A percentile compares a stretch with the other conserved stretches of the same genome.
phyloP scores from a whole-genome alignment of 2,113 vertebrate genomes.

The Pachyramphus minor region DNA sequence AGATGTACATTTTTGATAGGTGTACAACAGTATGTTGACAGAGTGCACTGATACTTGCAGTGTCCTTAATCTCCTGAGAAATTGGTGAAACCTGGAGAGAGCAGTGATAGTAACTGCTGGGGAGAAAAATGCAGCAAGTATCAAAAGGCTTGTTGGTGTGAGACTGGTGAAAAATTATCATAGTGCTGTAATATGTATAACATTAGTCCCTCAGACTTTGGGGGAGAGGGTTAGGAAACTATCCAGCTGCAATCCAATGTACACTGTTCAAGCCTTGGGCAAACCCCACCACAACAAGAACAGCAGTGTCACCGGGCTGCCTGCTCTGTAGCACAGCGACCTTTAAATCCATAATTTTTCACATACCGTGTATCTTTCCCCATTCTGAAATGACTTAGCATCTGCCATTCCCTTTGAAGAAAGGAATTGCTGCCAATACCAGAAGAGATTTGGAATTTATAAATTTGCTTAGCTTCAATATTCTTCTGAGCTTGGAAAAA shows the following conservation, averaged over 20 bases:
- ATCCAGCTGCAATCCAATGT: neutral
- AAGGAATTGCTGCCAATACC: neutral
- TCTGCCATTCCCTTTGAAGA: neutral
- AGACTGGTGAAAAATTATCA: neutral
- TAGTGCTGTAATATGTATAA: neutral
- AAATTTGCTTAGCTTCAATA: neutral
- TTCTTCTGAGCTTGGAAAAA: neutral
- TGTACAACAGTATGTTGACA: neutral
- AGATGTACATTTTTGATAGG: neutral
- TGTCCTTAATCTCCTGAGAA: neutral
- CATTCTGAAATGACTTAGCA: neutral
- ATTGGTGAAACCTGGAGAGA: neutral
- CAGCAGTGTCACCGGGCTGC: neutral
- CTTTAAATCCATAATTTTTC: neutral
- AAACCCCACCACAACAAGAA: neutral
- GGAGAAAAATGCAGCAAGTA: neutral
- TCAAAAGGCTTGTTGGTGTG: neutral
- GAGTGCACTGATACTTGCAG: fast-evolving
- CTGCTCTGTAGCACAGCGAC: neutral
- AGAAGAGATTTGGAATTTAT: neutral
- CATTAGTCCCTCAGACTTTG: neutral
- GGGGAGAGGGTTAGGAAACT: neutral
- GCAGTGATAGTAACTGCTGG: neutral
- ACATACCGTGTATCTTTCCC: neutral
- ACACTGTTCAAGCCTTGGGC: neutral